Conservation (phyloP, 2,888 invertebrate genomes). For the Cryptocheilus praepositus region DNA sequence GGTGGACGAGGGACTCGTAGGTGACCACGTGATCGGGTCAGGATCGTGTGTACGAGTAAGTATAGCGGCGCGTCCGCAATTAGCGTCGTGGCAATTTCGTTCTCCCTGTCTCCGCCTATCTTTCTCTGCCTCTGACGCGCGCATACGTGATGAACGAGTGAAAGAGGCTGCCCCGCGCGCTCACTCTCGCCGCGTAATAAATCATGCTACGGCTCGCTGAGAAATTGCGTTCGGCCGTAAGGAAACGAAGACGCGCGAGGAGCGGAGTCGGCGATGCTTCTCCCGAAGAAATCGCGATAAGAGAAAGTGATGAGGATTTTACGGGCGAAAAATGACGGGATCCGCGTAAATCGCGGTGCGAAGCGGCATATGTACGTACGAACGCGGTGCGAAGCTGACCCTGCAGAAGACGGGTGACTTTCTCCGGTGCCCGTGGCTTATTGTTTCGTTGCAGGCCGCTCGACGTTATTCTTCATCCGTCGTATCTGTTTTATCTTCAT, state of each 20-base stretch:
- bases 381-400: too few species aligned
- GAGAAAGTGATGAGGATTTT: too few species aligned
- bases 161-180: neutral
- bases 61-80: conserved; percentile 38
- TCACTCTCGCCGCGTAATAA: conserved; percentile 36
- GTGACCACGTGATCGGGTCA: conserved; percentile 23
- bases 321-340: too few species aligned
- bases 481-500: neutral
- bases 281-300: too few species aligned
- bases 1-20: conserved; percentile 22
- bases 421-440: too few species aligned
- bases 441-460: neutral
- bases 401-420: too few species aligned
- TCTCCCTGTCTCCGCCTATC: neutral
- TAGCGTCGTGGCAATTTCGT: conserved; percentile 39
- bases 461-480: neutral
- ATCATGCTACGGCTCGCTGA: conserved; percentile 34
- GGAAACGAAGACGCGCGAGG: conserved; percentile 19
- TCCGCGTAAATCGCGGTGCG: too few species aligned
- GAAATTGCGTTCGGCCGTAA: conserved; percentile 35
- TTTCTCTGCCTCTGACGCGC: conserved; percentile 9
- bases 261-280: too few species aligned
- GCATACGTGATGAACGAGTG: neutral
- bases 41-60: conserved; percentile 23
- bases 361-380: too few species aligned